Base-by-base conservation (phyloP, 2,113 vertebrate genomes). In the Gila orcuttii region DNA sequence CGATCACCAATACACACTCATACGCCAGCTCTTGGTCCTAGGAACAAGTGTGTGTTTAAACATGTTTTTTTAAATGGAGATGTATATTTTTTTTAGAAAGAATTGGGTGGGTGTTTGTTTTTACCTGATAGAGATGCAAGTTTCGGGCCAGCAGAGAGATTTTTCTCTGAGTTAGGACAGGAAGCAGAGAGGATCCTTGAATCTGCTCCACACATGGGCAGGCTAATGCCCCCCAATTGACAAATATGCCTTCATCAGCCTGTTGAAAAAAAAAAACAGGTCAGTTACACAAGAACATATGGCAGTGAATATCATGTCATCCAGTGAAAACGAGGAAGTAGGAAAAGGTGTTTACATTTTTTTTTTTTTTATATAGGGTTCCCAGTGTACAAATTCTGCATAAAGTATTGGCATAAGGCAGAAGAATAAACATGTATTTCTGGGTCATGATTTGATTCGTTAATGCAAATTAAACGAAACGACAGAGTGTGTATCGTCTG, bases 191-290 rank as follows among this genome's bases (percentile, higher is more conserved):
- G 28, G 96, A 96, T 60, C 96, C 97, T 88, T 96, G 96, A 42
- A 99, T 95, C 68, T 93, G 93, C 85, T 97, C 95, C 76, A 99
- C 97, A n/a, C 98, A 99, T 0, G 98, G 98, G 90, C 98, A 99
- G 0, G 97, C 94, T 25, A 93, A 93, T 2, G 96, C 91, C 15
- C 97, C 97, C 95, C 92, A 93, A 88, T 78, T 96, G 59, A 91
- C 90, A 52, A 93, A 94, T 28, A 89, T 88, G 73, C 94, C 96
- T 79, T 97, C 94, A 0, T 96, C 96, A 50, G 93, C 95, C 94
- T 96, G 93, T 50, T 0, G 23, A 73, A 87, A 12, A 75, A 15
- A 15, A 50, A 15, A 52, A 9, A 66, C 69, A 23, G 55, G 23
- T 81, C 11, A 79, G 68, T 33, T n/a, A 52, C 31, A 74, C 19